These are phyloP conservation scores for Allolobophora icterica DNA, from an alignment of 2,888 invertebrate species.

Conservation along the genomic window DNA sequence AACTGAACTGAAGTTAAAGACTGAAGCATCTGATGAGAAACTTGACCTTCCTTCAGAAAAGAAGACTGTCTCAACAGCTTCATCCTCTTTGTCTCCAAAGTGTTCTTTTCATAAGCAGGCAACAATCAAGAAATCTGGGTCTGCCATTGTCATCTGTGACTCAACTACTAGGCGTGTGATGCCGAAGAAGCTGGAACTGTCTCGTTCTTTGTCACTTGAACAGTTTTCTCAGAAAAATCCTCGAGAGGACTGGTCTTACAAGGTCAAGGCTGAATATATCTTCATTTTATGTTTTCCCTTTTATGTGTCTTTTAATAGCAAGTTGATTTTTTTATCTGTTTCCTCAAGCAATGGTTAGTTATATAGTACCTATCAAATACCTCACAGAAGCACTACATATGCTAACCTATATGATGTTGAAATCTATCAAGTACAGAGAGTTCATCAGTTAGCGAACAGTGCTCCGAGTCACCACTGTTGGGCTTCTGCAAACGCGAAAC, in stretches of 20 bases:
- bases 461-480: too few relatives aligned
- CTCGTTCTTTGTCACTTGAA: conserved; percentile 25
- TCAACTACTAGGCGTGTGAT: background rate
- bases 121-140: conserved; percentile 7
- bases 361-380: background rate
- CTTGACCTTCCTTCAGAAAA: background rate
- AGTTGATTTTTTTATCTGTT: background rate
- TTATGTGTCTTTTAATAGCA: background rate
- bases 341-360: background rate
- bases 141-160: conserved; percentile 21
- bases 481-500: too few relatives aligned
- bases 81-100: conserved; percentile 2
- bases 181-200: background rate
- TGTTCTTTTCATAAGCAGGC: background rate
- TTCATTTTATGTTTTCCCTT: background rate
- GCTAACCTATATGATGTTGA: background rate
- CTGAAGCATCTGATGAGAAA: background rate
- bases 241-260: conserved; percentile 29
- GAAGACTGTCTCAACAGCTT: background rate
- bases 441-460: too few relatives aligned
- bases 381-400: background rate
- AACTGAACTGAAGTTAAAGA: background rate
- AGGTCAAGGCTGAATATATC: background rate
- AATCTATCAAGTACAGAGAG: background rate
- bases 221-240: conserved; percentile 28